These are phyloP conservation scores for Pempheris klunzingeri DNA, from an alignment of 2,797 vertebrate genomes.

Conservation along the genomic window DNA sequence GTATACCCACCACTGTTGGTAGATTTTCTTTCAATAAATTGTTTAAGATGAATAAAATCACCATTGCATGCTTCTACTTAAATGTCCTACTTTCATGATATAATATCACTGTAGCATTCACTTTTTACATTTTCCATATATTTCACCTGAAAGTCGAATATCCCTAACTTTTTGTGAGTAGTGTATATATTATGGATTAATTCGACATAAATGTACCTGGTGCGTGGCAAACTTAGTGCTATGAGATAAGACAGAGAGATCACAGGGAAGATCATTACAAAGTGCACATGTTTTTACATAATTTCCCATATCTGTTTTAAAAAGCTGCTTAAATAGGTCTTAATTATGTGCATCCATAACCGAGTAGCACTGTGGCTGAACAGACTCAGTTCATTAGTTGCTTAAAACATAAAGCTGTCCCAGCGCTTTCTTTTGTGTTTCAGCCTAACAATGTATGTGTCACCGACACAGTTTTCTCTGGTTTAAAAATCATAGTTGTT, in stretches of 20 bases:
- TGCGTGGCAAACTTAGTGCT: not conserved
- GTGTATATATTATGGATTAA: not conserved
- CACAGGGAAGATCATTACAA: not conserved
- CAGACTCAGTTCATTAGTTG: conserved; percentile 20
- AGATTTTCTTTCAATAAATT: no score
- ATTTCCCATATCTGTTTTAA: conserved; percentile 10
- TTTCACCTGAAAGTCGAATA: no score
- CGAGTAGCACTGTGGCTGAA: not conserved
- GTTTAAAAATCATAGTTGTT: conserved; percentile 37
- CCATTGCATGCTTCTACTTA: no score
- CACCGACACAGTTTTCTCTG: conserved; percentile 6
- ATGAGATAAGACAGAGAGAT: not conserved
- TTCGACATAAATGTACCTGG: not conserved
- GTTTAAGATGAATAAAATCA: no score
- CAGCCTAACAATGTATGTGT: conserved; percentile 18
- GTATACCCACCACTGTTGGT: no score
- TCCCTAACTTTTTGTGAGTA: no score
- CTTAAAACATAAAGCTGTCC: conserved; percentile 23
- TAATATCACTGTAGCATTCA: no score
- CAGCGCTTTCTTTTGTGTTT: conserved; percentile 23
- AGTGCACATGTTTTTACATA: not conserved
- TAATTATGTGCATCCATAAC: conserved; percentile 31
- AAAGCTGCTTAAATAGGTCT: conserved; percentile 5
- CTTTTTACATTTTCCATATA: no score
- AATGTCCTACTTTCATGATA: no score